Percentiles rank a stretch among this genome's conserved stretches.
Conservation (phyloP, 53 echinoderm and acorn worm genomes). For the Pentamera pediparva region DNA sequence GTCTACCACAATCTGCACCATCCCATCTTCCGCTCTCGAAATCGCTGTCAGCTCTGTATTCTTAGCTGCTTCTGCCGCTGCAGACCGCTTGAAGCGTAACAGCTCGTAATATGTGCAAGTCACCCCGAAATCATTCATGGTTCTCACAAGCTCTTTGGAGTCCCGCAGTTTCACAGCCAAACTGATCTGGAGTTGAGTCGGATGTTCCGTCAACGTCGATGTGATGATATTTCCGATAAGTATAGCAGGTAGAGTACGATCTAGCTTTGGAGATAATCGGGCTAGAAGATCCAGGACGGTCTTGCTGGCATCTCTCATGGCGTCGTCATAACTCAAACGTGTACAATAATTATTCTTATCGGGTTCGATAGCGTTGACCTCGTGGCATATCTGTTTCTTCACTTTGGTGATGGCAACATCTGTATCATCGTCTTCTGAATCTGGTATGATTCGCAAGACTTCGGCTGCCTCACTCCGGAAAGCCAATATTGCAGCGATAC, state of each 20-base stretch:
- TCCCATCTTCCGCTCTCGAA: conserved; percentile 25
- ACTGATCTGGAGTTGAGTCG: conserved; percentile 38
- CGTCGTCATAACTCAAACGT: conserved; percentile 13
- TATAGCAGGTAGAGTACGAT: conserved; percentile 44
- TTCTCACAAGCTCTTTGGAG: conserved; percentile 38
- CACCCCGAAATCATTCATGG: conserved; percentile 41
- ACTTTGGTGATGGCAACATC: conserved; percentile 30
- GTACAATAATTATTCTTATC: conserved; percentile 17
- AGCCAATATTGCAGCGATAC: conserved; percentile 37
- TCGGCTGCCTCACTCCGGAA: conserved; percentile 20
- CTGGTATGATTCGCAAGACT: conserved; percentile 15
- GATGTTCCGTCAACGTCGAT: conserved; percentile 28
- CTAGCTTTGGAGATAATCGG: conserved; percentile 31
- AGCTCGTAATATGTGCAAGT: conserved; percentile 58
- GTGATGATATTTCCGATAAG: conserved; percentile 54
- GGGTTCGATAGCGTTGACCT: conserved; percentile 8
- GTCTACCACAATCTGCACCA: conserved; percentile 51
- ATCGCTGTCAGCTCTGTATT: conserved; percentile 27
- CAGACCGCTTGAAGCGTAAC: conserved; percentile 47
- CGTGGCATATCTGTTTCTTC: conserved; percentile 15
- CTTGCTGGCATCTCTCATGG: neutral
- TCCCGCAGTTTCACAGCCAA: conserved; percentile 32
- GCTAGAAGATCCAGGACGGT: conserved; percentile 32
- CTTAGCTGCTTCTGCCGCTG: conserved; percentile 27
- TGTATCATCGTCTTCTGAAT: conserved; percentile 33